Evolutionary conservation across 2,888 invertebrate species (phyloP).

Genomic region (Gymnoscelis rufifasciata): DNA sequence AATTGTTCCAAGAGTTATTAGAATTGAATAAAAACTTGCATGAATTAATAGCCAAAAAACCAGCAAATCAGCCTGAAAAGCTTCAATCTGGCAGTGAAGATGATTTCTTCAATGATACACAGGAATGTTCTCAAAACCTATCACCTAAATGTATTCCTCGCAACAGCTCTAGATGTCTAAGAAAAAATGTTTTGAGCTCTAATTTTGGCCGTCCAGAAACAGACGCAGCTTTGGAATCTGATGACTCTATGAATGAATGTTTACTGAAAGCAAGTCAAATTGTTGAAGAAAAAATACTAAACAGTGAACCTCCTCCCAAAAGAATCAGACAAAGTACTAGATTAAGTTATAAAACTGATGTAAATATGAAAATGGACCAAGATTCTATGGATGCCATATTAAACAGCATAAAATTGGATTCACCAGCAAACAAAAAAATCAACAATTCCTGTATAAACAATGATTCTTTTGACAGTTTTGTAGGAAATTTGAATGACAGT

Average conservation of each 20-base stretch:
- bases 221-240: constrained; percentile 66
- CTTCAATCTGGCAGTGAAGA: constrained; percentile 58
- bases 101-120: constrained; percentile 59
- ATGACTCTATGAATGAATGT: constrained; percentile 75
- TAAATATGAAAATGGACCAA: constrained; percentile 52
- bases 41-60: constrained; percentile 53
- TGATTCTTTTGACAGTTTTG: constrained; percentile 71
- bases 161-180: constrained; percentile 51
- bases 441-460: constrained; percentile 52
- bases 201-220: constrained; percentile 60
- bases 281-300: constrained; percentile 62
- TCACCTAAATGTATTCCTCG: constrained; percentile 40
- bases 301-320: constrained; percentile 42
- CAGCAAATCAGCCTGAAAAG: constrained; percentile 34
- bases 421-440: constrained; percentile 46
- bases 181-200: constrained; percentile 67
- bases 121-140: constrained; percentile 53
- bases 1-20: constrained; percentile 62
- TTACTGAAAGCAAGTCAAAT: constrained; percentile 70
- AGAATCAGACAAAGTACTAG: constrained; percentile 35
- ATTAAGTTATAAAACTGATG: constrained; percentile 31
- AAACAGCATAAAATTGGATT: constrained; percentile 58
- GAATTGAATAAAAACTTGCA: constrained; percentile 69
- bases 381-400: constrained; percentile 67
- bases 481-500: constrained; percentile 70